Evolutionary conservation across 2,888 invertebrate species (phyloP).

Genomic region (Callosobruchus maculatus): DNA sequence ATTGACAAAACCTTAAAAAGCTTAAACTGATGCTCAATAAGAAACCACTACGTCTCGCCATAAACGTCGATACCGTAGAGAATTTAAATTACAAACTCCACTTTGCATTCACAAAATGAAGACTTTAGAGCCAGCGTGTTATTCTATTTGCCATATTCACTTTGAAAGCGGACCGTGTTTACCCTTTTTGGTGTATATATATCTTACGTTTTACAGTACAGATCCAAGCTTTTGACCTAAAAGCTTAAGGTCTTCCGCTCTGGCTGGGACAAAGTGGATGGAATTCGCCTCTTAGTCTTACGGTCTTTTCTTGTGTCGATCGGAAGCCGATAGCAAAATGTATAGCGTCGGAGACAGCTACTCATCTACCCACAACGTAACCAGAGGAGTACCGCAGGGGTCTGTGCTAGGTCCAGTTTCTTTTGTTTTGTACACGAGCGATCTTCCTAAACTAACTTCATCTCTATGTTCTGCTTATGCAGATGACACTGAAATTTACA

Average conservation of each 20-base stretch:
- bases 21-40: too few species aligned
- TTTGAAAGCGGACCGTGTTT: neutral
- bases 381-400: too few species aligned
- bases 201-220: neutral
- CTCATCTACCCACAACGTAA: too few species aligned
- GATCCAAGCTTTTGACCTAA: neutral
- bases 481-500: too few species aligned
- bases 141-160: neutral
- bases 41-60: neutral
- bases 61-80: neutral
- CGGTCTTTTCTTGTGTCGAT: too few species aligned
- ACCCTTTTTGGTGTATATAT: neutral
- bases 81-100: neutral
- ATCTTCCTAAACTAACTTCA: too few species aligned
- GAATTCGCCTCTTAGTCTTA: neutral
- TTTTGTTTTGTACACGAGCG: too few species aligned
- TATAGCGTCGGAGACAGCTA: too few species aligned
- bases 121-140: neutral
- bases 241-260: neutral
- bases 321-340: neutral
- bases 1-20: too few species aligned
- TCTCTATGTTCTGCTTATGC: too few species aligned
- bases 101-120: neutral
- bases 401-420: too few species aligned
- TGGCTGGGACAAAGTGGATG: neutral